Base-by-base conservation (phyloP, 2,113 vertebrate species). In the Gopherus evgoodei region DNA sequence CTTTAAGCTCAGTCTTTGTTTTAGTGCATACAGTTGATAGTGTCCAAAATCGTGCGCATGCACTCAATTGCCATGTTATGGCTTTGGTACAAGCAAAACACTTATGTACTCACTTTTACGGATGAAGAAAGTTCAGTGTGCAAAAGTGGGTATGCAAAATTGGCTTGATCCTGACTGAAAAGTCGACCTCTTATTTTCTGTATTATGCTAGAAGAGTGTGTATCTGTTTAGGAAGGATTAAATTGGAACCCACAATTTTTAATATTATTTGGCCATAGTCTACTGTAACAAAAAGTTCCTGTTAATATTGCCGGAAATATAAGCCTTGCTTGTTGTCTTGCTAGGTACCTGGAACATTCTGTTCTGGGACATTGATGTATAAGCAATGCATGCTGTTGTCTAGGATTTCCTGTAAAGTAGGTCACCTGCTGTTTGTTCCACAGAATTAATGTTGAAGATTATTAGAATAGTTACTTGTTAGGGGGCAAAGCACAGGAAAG, bases 381-480 rank as follows among this genome's bases (percentile, higher is more conserved):
- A 72, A 93, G 88, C 94, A 96, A 93, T 93, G 50, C 38, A 50
- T 72, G 56, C 57, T n/a, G 13, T 96, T 97, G 57, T 94, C 87
- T 90, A 78, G 21, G 75, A 82, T 97, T 97, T 97, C 93, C 82
- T 95, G 56, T 27, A 97, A 98, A 98, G 93, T 90, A 96, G 96
- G 97, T 96, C 93, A 97, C 93, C 96, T 98, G 96, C 97, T 98
- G 94, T 98, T 98, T 96, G 84, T 96, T 97, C 87, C 81, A 72
- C 90, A 72, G 56, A 94, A 69, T 97, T 89, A 92, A 8, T 94
- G 11, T 13, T 56, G 38, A 84, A 90, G 85, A 79, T 82, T 89
- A 27, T 42, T 93, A n/a, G 50, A 96, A 85, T 42, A 88, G 81
- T 75, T 94, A 2, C 85, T 81, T 49, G 90, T 47, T 91, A 86